Conservation (phyloP, 1,140 invertebrate genomes). For the Teleopsis dalmanni region DNA sequence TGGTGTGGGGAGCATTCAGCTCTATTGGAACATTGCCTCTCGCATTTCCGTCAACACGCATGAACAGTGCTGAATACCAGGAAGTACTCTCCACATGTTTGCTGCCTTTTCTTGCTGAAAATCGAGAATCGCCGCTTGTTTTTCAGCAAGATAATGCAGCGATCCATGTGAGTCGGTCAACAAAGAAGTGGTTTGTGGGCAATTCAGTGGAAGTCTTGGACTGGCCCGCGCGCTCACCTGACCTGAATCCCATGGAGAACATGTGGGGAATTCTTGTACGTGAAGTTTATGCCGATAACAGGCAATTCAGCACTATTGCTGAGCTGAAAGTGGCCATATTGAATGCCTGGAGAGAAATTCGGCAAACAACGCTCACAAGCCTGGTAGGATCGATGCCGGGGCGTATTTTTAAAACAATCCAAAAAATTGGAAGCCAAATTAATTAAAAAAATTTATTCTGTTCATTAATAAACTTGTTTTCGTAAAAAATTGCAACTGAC, state of each 20-base stretch:
- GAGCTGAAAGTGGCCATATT: conserved; percentile 10
- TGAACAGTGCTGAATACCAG: too few relatives aligned
- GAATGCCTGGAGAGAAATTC: conserved; percentile 3
- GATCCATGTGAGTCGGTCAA: conserved; percentile 2
- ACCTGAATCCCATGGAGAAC: conserved; percentile 19
- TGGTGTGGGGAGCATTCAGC: conserved; percentile 13
- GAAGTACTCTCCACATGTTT: too few relatives aligned
- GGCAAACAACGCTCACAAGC: background rate
- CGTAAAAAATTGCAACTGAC: too few relatives aligned
- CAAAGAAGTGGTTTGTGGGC: background rate
- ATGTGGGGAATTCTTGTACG: conserved; percentile 12
- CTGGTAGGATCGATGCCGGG: background rate
- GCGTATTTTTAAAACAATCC: background rate
- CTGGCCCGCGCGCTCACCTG: conserved; percentile 10
- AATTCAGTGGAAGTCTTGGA: conserved; percentile 4
- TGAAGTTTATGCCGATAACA: conserved; percentile 6
- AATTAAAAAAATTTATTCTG: too few relatives aligned
- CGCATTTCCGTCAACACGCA: background rate
- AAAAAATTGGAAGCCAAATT: background rate
- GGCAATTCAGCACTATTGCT: conserved; percentile 5
- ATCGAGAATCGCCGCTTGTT: too few relatives aligned
- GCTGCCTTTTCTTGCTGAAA: too few relatives aligned
- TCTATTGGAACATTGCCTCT: conserved; percentile 1
- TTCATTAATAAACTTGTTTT: too few relatives aligned
- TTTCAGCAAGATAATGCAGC: conserved; percentile 14